Percentiles rank a stretch among this genome's conserved stretches.
Conservation (phyloP, 2,797 vertebrate genomes). For the Pagetopsis macropterus region DNA sequence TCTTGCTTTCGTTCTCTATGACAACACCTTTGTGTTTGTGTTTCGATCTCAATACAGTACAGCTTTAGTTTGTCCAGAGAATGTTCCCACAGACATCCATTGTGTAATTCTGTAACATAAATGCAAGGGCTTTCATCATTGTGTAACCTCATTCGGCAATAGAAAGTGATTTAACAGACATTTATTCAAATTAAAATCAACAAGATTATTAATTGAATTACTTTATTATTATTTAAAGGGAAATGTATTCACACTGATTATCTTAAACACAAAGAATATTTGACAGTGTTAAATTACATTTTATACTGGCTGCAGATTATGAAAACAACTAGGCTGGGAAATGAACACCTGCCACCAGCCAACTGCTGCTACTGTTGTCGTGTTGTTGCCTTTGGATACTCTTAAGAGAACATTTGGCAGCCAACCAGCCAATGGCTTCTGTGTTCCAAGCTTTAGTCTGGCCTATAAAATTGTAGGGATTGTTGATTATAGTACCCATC, state of each 20-base stretch:
- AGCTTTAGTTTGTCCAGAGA: no score
- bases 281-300: conserved; percentile 57
- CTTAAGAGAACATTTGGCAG: conserved; percentile 52
- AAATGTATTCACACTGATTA: conserved; percentile 47
- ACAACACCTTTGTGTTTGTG: no score
- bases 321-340: conserved; percentile 57
- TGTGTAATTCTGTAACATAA: no score
- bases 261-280: conserved; percentile 39
- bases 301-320: conserved; percentile 46
- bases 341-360: conserved; percentile 70
- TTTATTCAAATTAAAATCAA: no score
- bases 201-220: conserved; percentile 5
- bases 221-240: conserved; percentile 20
- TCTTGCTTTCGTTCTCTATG: no score
- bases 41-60: no score
- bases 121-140: no score
- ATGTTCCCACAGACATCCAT: no score
- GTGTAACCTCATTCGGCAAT: no score
- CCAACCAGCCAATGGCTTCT: conserved; percentile 43
- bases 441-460: conserved; percentile 43
- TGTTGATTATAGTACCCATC: conserved; percentile 33
- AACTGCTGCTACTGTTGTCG: conserved; percentile 57
- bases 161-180: no score
- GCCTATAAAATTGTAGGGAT: conserved; percentile 34
- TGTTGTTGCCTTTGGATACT: conserved; percentile 54